Percentiles rank a stretch among this genome's conserved stretches.
These are phyloP conservation scores for Syngnathus rostellatus DNA, from an alignment of 2,797 vertebrate species.

Conservation along the genomic window DNA sequence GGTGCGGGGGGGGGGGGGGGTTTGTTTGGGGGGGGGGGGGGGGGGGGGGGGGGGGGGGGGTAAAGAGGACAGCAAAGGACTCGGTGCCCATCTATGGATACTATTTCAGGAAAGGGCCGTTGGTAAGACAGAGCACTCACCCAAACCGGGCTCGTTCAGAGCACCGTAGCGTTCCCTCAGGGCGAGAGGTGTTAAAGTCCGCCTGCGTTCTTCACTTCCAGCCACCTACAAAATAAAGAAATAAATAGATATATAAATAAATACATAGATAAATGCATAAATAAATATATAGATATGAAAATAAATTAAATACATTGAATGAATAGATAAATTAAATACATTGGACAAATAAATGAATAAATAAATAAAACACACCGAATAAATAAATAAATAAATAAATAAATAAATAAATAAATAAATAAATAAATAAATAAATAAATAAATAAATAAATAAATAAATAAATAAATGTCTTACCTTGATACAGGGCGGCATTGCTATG, in stretches of 20 bases:
- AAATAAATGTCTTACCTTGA: slow-evolving; percentile 73
- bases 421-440: slow-evolving; percentile 1
- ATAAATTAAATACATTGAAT: no score
- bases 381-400: background rate
- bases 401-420: background rate
- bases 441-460: background rate
- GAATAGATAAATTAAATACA: no score
- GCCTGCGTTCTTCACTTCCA: slow-evolving; percentile 81
- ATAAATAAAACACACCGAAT: background rate
- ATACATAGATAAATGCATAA: no score
- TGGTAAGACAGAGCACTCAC: slow-evolving; percentile 62
- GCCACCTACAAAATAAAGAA: slow-evolving; percentile 61
- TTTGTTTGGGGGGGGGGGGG: no score
- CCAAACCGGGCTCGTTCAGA: slow-evolving; percentile 79
- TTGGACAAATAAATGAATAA: no score
- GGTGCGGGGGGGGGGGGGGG: no score
- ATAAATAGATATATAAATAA: background rate
- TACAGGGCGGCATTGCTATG: slow-evolving; percentile 87
- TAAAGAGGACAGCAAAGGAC: slow-evolving; percentile 52
- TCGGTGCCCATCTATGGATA: slow-evolving; percentile 43
- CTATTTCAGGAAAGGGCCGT: slow-evolving; percentile 34
- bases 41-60: slow-evolving; percentile 46
- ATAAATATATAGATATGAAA: no score
- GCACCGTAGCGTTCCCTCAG: slow-evolving; percentile 87
- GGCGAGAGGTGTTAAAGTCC: slow-evolving; percentile 84